phyloP scores from a whole-genome alignment of 1,140 invertebrate genomes.

The Saccostrea echinata region DNA sequence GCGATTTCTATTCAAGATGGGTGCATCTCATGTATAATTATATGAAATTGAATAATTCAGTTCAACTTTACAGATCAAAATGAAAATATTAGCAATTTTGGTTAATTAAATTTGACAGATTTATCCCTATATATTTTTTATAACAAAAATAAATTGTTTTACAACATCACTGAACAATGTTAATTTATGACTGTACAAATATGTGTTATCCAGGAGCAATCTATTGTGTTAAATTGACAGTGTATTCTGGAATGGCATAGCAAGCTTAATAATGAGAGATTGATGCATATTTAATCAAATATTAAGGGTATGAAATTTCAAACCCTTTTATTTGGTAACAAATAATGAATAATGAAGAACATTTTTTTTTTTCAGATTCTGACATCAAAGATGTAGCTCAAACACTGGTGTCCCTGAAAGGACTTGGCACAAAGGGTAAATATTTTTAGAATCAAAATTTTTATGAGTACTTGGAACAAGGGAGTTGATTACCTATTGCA shows the following conservation, averaged over 20 bases:
- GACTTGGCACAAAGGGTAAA: constrained; percentile 80
- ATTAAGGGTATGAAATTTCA: background rate
- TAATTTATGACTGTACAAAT: constrained; percentile 15
- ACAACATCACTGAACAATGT: background rate
- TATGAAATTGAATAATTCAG: too few relatives aligned
- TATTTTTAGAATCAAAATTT: background rate
- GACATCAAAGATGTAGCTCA: constrained; percentile 86
- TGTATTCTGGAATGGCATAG: background rate
- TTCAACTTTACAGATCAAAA: too few relatives aligned
- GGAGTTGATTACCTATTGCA: constrained; percentile 1
- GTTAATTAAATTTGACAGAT: constrained; percentile 12
- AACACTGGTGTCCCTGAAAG: constrained; percentile 90
- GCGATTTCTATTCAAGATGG: too few relatives aligned
- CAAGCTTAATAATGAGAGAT: background rate
- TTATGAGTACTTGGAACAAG: background rate
- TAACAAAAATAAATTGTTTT: background rate
- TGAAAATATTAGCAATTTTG: too few relatives aligned
- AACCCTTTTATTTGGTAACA: background rate
- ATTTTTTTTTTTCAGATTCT: constrained; percentile 69
- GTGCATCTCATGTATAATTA: too few relatives aligned
- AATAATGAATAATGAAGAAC: constrained; percentile 1
- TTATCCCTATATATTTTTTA: background rate
- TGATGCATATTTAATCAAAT: constrained; percentile 10
- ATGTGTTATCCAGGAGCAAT: constrained; percentile 7
- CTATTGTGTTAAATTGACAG: background rate